These are phyloP conservation scores for Hydrochoerus hydrochaeris DNA, from an alignment of 2,113 vertebrate species.

Conservation along the genomic window DNA sequence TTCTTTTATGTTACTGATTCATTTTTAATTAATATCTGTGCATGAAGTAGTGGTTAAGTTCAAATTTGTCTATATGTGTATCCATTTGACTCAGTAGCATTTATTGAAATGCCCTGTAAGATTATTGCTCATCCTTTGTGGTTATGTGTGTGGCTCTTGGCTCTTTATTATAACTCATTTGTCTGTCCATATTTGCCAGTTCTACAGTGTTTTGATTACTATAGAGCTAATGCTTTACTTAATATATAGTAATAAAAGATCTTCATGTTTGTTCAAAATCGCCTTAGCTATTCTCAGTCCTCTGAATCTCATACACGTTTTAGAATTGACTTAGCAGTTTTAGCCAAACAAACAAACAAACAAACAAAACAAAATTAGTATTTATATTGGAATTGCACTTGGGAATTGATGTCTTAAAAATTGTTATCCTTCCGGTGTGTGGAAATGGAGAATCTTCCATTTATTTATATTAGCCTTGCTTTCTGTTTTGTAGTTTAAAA, in stretches of 20 bases:
- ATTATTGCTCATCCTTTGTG: background rate
- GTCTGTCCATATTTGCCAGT: background rate
- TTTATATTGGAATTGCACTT: background rate
- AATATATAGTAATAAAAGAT: background rate
- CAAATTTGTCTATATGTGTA: background rate
- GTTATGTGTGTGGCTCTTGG: background rate
- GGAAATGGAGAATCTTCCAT: background rate
- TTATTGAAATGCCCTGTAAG: background rate
- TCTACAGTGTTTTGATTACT: background rate
- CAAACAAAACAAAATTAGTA: background rate
- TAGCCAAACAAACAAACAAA: background rate
- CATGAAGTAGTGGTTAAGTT: background rate
- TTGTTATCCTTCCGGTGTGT: background rate
- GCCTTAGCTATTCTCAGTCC: background rate
- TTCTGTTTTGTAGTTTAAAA: background rate
- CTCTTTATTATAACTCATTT: background rate
- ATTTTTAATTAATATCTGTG: constrained; percentile 7
- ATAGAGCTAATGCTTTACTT: constrained; percentile 4
- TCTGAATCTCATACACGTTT: background rate
- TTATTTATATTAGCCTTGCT: background rate
- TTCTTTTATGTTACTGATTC: background rate
- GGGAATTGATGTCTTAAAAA: background rate
- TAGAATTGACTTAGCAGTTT: background rate
- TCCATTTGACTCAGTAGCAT: background rate
- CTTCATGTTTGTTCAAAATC: background rate